phyloP scores from a whole-genome alignment of 2,888 invertebrate species.

The Trissoscelio sp. region DNA sequence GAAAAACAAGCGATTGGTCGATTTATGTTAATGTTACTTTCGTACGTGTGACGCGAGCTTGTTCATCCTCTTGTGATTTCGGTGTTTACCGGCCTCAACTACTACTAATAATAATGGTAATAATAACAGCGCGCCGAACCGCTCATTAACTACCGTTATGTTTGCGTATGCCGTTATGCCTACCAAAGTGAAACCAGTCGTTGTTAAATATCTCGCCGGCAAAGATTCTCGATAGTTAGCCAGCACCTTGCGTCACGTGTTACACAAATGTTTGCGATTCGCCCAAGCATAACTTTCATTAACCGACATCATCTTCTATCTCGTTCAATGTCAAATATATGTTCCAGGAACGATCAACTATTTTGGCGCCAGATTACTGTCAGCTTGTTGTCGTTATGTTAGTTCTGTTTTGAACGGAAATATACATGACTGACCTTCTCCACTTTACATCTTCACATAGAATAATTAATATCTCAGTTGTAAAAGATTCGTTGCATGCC shows the following conservation, averaged over 20 bases:
- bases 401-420: conserved; percentile 8
- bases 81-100: conserved; percentile 29
- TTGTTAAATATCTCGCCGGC: conserved; percentile 66
- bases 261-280: conserved; percentile 68
- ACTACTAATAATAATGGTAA: conserved; percentile 56
- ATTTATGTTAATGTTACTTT: conserved; percentile 49
- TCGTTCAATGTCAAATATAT: conserved; percentile 39
- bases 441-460: neutral
- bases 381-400: no score
- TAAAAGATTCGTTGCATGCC: no score
- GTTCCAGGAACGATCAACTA: conserved; percentile 8
- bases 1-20: neutral
- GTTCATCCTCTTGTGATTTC: conserved; percentile 18
- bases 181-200: conserved; percentile 80
- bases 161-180: conserved; percentile 83
- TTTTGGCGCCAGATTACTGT: no score
- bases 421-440: conserved; percentile 28
- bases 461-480: no score
- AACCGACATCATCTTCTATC: conserved; percentile 57
- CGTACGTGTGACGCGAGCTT: conserved; percentile 24
- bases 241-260: conserved; percentile 67
- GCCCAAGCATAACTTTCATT: conserved; percentile 72
- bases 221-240: conserved; percentile 65
- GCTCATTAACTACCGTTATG: conserved; percentile 83
- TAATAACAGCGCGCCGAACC: conserved; percentile 64